Evolutionary conservation across 2,113 vertebrate genomes (phyloP), one percentile per base, ranked within the genome.

Genomic region (Asarcornis scutulata): DNA sequence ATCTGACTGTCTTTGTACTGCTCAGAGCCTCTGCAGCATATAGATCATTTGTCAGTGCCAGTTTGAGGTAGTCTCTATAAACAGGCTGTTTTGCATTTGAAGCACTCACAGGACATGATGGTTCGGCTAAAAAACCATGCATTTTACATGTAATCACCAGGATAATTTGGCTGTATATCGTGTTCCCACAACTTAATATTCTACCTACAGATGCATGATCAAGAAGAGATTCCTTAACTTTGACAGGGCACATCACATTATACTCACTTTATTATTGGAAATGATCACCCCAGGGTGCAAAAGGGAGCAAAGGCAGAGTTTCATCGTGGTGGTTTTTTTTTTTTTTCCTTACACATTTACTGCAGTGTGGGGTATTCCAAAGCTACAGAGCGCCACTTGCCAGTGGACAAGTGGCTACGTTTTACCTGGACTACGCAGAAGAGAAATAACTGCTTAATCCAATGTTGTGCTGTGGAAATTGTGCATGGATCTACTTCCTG

Each of bases 161-260:
- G 82, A 94, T 97, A 96, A 97, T 97, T 95, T 91, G 95, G 83
- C 83, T 91, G 91, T 76, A 40, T 90, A 69, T 76, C 18, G 17
- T 96, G 95, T 95, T 89, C 92, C 88, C 93, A 85, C 83, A 91
- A 96, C 96, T 96, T 96, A 96, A 94, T 95, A 97, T 96, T 96
- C 96, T 94, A 95, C 86, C 86, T 94, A 96, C 96, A 91, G 92
- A 94, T 92, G 46, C 71, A 17, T 95, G 96, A 96, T 97, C 92
- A 97, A 97, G 95, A 96, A 87, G 91, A 96, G 63, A 89, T 89
- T 96, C 93, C 91, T 93, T 95, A 94, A 95, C 74, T 96, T 94
- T 94, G 92, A 96, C 96, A 97, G 95, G 96, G 74, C 92, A 92
- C 95, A 95, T 96, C 96, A 96, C 95, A 97, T 96, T 96, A 97